A percentile compares a stretch with the other conserved stretches of the same genome.
Evolutionary conservation across 2,888 invertebrate genomes (phyloP).

Genomic region (Harpalus rufipes): DNA sequence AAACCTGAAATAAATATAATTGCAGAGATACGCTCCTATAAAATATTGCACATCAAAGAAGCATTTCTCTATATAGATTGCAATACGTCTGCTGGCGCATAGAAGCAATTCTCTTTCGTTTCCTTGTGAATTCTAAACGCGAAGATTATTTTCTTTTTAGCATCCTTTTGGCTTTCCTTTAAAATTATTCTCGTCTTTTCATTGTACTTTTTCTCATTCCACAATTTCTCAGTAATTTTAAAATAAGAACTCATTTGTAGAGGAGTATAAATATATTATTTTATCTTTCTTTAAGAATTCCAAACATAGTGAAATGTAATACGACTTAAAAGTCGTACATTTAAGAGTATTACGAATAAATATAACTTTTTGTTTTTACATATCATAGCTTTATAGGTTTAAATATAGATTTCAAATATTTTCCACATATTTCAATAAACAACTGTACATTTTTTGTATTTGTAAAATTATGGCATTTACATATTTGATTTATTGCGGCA

Average conservation of each 20-base stretch:
- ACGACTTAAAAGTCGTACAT: slow-evolving; percentile 2
- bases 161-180: slow-evolving; percentile 13
- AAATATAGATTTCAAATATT: neutral
- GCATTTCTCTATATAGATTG: slow-evolving; percentile 2
- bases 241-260: neutral
- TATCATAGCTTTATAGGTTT: neutral
- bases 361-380: neutral
- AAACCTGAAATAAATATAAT: neutral
- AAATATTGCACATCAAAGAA: slow-evolving; percentile 38
- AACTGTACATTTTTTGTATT: neutral
- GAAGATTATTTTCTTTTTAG: slow-evolving; percentile 14
- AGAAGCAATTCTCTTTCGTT: slow-evolving; percentile 9
- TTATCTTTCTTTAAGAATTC: neutral
- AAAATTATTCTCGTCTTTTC: neutral
- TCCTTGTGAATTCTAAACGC: slow-evolving; percentile 10
- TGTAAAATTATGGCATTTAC: neutral
- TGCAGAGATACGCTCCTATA: neutral
- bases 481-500: no score
- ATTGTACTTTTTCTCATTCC: neutral
- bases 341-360: neutral
- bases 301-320: slow-evolving; percentile 4
- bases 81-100: slow-evolving; percentile 9
- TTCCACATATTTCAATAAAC: neutral
- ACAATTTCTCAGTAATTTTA: neutral
- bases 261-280: neutral